Percentiles rank a stretch among this genome's conserved stretches.
Conservation (phyloP, 2,797 vertebrate species). For the Hemibagrus guttatus region DNA sequence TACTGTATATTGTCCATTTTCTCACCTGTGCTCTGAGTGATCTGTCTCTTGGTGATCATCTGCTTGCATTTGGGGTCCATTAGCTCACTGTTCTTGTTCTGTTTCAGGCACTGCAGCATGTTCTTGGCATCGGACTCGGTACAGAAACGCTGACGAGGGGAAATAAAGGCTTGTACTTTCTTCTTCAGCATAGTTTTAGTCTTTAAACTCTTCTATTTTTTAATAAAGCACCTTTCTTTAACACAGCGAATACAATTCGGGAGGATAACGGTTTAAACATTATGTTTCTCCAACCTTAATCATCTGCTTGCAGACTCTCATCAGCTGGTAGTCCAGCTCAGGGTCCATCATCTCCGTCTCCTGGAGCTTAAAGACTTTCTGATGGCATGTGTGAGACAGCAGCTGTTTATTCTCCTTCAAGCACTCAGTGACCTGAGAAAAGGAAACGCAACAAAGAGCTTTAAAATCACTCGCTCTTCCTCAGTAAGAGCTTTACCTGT, state of each 20-base stretch:
- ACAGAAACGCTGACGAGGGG: constrained; percentile 76
- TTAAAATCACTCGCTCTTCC: background rate
- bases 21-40: constrained; percentile 97
- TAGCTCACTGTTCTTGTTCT: constrained; percentile 96
- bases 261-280: background rate
- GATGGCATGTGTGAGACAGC: constrained; percentile 84
- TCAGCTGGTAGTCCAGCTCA: constrained; percentile 94
- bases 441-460: background rate
- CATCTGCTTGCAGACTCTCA: constrained; percentile 98
- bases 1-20: background rate
- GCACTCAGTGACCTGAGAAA: constrained; percentile 89
- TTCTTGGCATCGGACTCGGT: constrained; percentile 89
- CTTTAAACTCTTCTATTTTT: background rate
- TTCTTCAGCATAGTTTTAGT: background rate
- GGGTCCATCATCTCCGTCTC: constrained; percentile 97
- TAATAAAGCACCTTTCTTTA: background rate
- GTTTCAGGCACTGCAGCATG: constrained; percentile 93
- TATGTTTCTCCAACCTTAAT: constrained; percentile 82
- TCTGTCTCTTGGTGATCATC: constrained; percentile 98
- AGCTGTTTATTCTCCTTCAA: constrained; percentile 93
- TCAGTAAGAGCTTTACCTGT: too few species aligned
- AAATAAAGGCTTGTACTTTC: background rate
- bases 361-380: constrained; percentile 94
- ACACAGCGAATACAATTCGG: background rate
- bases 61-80: constrained; percentile 99